phyloP scores from a whole-genome alignment of 2,797 vertebrate species.

The Danio albolineatus region DNA sequence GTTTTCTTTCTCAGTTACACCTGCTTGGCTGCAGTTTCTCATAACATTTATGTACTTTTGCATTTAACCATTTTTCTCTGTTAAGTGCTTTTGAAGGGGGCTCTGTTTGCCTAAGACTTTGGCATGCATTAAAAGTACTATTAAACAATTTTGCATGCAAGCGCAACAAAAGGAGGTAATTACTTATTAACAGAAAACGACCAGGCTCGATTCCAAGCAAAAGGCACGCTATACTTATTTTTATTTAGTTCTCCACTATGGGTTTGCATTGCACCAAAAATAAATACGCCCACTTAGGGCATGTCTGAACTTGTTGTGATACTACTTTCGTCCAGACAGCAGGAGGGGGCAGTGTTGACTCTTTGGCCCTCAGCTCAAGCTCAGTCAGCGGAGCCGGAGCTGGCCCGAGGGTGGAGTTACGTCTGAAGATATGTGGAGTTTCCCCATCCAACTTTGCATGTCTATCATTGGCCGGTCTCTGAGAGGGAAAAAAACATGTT shows the following conservation, averaged over 20 bases:
- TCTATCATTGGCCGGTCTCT: constrained; percentile 22
- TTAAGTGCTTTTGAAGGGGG: constrained; percentile 2
- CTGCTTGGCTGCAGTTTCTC: constrained; percentile 32
- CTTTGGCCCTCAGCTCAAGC: constrained; percentile 20
- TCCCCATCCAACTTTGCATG: constrained; percentile 19
- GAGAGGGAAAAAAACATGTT: constrained; percentile 16
- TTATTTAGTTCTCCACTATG: constrained; percentile 9
- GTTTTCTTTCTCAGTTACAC: constrained; percentile 39
- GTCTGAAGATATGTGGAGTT: constrained; percentile 27
- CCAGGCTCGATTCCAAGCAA: neutral
- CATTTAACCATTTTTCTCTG: constrained; percentile 6
- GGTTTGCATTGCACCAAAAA: constrained; percentile 11
- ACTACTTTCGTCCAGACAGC: constrained; percentile 31
- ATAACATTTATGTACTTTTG: constrained; percentile 21
- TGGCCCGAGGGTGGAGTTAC: constrained; percentile 40
- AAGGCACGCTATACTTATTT: neutral
- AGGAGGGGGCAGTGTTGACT: constrained; percentile 60
- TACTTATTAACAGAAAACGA: constrained; percentile 3
- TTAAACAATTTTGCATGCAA: constrained; percentile 14
- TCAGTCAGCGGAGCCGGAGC: neutral
- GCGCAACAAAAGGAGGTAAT: constrained; percentile 13
- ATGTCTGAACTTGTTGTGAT: constrained; percentile 58
- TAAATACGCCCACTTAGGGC: constrained; percentile 32
- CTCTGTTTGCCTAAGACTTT: constrained; percentile 28
- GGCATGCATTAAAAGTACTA: neutral